These are phyloP conservation scores for Bufo bufo DNA, from an alignment of 2,113 vertebrate genomes.

Conservation along the genomic window DNA sequence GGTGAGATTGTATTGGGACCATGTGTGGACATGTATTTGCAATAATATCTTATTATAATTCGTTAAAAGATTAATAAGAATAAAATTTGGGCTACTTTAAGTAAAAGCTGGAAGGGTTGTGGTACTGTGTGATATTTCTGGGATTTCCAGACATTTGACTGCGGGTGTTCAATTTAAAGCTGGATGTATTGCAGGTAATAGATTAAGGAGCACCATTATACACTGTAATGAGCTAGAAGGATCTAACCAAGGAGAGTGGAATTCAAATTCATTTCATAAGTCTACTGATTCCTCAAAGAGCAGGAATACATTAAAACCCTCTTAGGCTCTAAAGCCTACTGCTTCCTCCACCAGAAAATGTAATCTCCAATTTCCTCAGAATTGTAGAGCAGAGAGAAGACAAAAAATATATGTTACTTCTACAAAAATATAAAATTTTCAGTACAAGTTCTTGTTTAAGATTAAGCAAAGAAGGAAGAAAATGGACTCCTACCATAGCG, in stretches of 20 bases:
- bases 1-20: background rate
- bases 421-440: background rate
- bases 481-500: background rate
- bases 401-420: background rate
- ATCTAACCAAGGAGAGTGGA: background rate
- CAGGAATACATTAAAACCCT: background rate
- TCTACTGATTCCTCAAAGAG: background rate
- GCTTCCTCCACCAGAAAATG: background rate
- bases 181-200: background rate
- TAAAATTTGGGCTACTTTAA: background rate
- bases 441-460: background rate
- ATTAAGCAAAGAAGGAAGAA: background rate
- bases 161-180: background rate
- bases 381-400: background rate
- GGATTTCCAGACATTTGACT: background rate
- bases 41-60: background rate
- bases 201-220: background rate
- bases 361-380: background rate
- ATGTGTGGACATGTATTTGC: background rate
- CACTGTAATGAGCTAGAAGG: background rate
- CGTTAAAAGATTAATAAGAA: background rate
- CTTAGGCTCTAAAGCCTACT: constrained; percentile 14
- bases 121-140: background rate
- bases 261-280: background rate
- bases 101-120: background rate